Evolutionary conservation across 2,888 invertebrate species (phyloP), one percentile per base, ranked within the genome.

Genomic region (Dusona sp.): DNA sequence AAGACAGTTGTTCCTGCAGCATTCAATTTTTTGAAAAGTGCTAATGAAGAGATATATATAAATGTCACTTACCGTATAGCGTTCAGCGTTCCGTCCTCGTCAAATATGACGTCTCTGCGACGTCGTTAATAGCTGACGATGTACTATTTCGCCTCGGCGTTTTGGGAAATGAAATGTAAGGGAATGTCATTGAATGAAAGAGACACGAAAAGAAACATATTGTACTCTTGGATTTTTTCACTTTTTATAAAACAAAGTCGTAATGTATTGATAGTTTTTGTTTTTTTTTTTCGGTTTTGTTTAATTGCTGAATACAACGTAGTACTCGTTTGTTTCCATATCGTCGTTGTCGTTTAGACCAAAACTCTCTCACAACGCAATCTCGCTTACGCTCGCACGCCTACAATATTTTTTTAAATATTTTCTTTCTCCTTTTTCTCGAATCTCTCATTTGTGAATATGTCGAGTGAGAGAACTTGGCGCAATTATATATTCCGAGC

Each of bases 181-280:
- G 77, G n/a, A 45, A 25, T 36, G 45, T 38, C 4, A 68, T 80
- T 67, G 51, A 85, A 82, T 73, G 11, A 85, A 83, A 48, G 25
- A 70, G 38, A 78, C 78, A 82, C 78, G 67, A 77, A 77, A 57
- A 68, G 36, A 70, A 77, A 75, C 61, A 38, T 75, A 72, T 74
- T 79, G 72, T 79, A 81, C 65, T 70, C 42, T 85, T 89, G 70
- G 79, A 88, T 90, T 90, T 89, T 87, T 86, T 77, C 89, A 90
- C 91, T 88, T 91, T 92, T 93, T 92, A 92, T 91, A 92, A 93
- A 93, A 92, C 91, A 92, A 91, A 92, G 90, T 92, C 90, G 88
- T 93, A 91, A 92, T 91, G 90, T 91, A 91, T 89, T 91, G 91
- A 92, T 91, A 92, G 91, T 90, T 91, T 83, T 87, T 75, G 16